These are phyloP conservation scores for Bombus sylvicola DNA, from an alignment of 1,140 invertebrate genomes.

Conservation along the genomic window DNA sequence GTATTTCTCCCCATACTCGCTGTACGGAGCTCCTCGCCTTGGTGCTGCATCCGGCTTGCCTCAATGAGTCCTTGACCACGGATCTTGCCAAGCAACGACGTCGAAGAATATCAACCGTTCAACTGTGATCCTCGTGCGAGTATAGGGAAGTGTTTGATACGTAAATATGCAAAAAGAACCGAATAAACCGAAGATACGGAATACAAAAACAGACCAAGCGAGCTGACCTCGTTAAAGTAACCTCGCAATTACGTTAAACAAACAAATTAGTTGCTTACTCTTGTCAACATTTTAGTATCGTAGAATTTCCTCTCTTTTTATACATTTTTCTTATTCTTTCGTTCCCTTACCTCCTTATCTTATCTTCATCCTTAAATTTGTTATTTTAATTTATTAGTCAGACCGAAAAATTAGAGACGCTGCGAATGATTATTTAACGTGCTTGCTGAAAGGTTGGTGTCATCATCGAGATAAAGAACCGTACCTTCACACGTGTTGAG, in stretches of 20 bases:
- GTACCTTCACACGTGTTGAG: neutral
- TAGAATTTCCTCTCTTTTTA: neutral
- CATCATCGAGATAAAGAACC: neutral
- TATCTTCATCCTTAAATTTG: too few relatives aligned
- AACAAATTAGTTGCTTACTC: neutral
- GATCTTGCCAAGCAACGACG: neutral
- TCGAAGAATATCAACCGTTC: constrained; percentile 27
- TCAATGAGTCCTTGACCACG: constrained; percentile 77
- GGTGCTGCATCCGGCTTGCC: constrained; percentile 88
- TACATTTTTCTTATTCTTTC: neutral
- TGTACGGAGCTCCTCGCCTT: constrained; percentile 91
- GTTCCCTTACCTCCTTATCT: neutral
- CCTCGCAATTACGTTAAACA: constrained; percentile 20
- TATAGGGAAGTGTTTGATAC: neutral
- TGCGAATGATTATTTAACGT: too few relatives aligned
- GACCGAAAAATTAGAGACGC: neutral
- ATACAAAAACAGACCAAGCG: neutral
- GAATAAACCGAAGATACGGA: neutral
- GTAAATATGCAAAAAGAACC: neutral
- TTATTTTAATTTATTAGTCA: neutral
- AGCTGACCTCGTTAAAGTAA: neutral
- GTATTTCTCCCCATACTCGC: constrained; percentile 93
- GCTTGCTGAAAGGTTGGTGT: neutral
- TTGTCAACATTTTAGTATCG: neutral
- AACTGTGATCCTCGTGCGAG: constrained; percentile 62